Conservation (phyloP, 2,797 vertebrate species). For the Garrulus glandarius region DNA sequence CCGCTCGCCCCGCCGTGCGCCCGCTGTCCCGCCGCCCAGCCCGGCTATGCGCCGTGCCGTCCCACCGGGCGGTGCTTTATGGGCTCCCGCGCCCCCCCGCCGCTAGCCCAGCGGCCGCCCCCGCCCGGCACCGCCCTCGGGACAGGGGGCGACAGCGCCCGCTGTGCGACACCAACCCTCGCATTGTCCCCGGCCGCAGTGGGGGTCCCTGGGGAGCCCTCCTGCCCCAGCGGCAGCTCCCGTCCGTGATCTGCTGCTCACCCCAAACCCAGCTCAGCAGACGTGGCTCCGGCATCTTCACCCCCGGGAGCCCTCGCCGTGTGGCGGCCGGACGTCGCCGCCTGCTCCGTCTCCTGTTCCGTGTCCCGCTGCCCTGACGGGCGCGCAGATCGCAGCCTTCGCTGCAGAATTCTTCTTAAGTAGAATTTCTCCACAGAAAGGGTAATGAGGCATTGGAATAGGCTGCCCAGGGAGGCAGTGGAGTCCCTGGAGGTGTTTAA, state of each 20-base stretch:
- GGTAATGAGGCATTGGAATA: not conserved
- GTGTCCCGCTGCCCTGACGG: not conserved
- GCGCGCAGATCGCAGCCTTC: not conserved
- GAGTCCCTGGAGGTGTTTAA: not conserved
- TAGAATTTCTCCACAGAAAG: not conserved
- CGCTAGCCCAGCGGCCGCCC: not conserved
- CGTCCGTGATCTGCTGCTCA: accelerated
- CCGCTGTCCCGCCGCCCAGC: not conserved
- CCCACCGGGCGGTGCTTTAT: slow-evolving; percentile 35
- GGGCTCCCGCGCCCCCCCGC: not conserved
- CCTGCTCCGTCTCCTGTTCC: not conserved
- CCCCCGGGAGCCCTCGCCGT: accelerated
- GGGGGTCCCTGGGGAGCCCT: accelerated
- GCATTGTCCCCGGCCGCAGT: accelerated
- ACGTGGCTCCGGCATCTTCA: accelerated
- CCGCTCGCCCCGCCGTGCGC: not conserved
- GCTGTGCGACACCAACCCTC: accelerated
- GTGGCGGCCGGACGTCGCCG: accelerated
- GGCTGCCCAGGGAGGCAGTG: not conserved
- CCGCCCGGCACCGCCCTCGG: not conserved
- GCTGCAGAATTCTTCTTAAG: too few species aligned
- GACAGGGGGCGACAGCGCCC: accelerated
- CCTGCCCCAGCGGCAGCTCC: not conserved
- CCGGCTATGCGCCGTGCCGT: not conserved
- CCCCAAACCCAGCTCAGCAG: accelerated